Conservation (phyloP, 1,140 invertebrate genomes). For the Ceratosolen solmsi region DNA sequence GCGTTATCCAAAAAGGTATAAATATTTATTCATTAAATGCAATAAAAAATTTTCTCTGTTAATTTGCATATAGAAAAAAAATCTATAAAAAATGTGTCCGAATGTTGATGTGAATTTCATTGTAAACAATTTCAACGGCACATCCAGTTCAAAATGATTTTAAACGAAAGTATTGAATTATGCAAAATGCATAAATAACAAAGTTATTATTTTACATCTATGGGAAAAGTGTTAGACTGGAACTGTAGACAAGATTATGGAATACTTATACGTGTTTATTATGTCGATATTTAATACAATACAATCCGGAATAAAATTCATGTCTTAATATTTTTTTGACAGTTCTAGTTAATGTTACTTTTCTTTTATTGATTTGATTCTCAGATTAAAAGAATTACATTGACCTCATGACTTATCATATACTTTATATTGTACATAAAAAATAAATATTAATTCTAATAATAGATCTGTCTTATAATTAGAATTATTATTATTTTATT, state of each 20-base stretch:
- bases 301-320: background rate
- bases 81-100: background rate
- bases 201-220: background rate
- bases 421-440: slow-evolving; percentile 18
- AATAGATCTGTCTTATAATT: slow-evolving; percentile 16
- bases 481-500: background rate
- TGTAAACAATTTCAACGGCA: background rate
- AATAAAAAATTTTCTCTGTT: background rate
- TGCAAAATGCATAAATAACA: background rate
- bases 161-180: background rate
- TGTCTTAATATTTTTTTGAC: background rate
- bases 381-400: background rate
- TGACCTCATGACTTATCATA: slow-evolving; percentile 15
- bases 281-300: background rate
- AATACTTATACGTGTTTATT: slow-evolving; percentile 20
- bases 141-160: background rate
- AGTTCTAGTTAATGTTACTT: background rate
- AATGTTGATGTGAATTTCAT: background rate
- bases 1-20: background rate
- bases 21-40: background rate
- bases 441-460: slow-evolving; percentile 9
- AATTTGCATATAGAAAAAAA: slow-evolving; percentile 9
- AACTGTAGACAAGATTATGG: slow-evolving; percentile 14
- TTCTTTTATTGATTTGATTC: background rate
- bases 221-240: background rate